phyloP scores from a whole-genome alignment of 2,888 invertebrate species.

The Nymphalis polychloros region DNA sequence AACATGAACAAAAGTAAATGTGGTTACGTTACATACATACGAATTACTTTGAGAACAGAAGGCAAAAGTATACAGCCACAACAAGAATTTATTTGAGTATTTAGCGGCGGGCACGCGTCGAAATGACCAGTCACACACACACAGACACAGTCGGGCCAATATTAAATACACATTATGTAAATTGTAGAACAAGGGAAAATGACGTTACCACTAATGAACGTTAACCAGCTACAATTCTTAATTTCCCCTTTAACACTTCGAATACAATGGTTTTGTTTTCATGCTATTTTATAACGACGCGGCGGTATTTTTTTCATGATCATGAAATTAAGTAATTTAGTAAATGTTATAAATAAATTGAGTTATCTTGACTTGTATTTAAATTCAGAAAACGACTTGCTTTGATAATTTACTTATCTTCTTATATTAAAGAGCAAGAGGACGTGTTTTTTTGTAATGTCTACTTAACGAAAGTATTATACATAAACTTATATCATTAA shows the following conservation, averaged over 20 bases:
- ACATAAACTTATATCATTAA: too few species aligned
- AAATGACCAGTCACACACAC: too few species aligned
- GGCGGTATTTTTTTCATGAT: not conserved
- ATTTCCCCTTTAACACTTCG: constrained; percentile 2
- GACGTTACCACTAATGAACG: constrained; percentile 5
- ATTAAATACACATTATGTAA: constrained; percentile 21
- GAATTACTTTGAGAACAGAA: not conserved
- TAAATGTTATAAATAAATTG: too few species aligned
- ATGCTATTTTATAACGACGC: not conserved
- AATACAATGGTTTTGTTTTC: not conserved
- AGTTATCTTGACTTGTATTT: too few species aligned
- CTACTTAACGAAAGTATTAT: too few species aligned
- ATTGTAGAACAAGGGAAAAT: constrained; percentile 1
- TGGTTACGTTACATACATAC: not conserved
- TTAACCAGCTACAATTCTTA: constrained; percentile 11
- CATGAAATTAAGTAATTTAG: too few species aligned
- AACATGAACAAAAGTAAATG: not conserved
- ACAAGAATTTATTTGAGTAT: constrained; percentile 13
- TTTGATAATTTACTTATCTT: too few species aligned
- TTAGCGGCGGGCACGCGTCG: constrained; percentile 11
- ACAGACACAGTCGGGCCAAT: constrained; percentile 2
- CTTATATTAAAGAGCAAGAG: too few species aligned
- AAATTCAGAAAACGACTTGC: too few species aligned
- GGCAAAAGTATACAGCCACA: constrained; percentile 1
- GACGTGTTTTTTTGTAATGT: too few species aligned